Base-by-base conservation (phyloP, 2,113 vertebrate genomes). In the Gila orcuttii region DNA sequence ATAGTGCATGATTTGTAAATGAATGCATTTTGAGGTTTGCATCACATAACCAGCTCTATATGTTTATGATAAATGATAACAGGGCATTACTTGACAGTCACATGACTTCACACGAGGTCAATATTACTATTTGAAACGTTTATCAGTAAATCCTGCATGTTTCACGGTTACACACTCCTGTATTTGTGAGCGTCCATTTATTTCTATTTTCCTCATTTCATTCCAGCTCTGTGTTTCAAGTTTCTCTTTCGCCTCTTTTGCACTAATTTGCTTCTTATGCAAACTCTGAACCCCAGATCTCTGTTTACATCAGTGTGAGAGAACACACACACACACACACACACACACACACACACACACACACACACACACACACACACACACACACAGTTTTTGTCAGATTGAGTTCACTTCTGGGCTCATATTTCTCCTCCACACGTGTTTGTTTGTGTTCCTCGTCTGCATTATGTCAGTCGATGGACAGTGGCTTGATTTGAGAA, bases 401-500 rank as follows among this genome's bases (percentile, higher is more conserved):
- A 36, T 36, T 4, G 4, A 36, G 33, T 36, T 36, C 33, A 36
- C 4, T 36, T 36, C 36, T 36, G 39, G 39, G 1, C 39, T 42
- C 39, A 42, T 42, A 42, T 42, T 42, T 42, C 39, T 42, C 39
- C 36, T 39, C 36, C 7, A 39, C 39, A 39, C 39, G 2, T 42
- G 39, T 42, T 42, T 42, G 39, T 8, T 42, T 42, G 39, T 52
- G 50, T 31, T 85, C 52, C 33, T 25, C 39, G 25, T 12, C 23
- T 55, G 17, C 60, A n/a, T 71, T 28, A 74, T 83, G 42, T 4
- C 28, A 60, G 25, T 66, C 31, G 50, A n/a, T 45, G 71, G 33
- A 50, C 80, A 76, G 60, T 68, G 82, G 78, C 8, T 50, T 85
- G 81, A 13, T 85, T 66, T n/a, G 31, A 76, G 90, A 86, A 93